Evolutionary conservation across 2,797 vertebrate species (phyloP).

Genomic region (Meda fulgida): DNA sequence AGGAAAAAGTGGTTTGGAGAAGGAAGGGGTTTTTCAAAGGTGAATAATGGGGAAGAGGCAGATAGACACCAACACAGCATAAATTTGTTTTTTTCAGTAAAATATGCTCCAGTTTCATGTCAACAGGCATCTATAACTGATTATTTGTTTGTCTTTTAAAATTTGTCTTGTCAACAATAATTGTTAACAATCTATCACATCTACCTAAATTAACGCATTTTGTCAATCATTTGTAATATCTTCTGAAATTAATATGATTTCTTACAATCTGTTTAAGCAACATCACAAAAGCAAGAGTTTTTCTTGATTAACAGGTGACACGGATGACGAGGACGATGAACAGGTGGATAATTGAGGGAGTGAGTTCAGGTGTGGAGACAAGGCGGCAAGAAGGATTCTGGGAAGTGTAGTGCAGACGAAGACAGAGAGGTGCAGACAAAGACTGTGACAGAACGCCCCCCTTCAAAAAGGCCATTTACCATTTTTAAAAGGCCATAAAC

Average conservation of each 20-base stretch:
- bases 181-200: not conserved
- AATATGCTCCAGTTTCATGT: not conserved
- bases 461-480: no score
- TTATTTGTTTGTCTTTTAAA: not conserved
- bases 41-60: not conserved
- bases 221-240: not conserved
- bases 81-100: not conserved
- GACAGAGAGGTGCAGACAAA: no score
- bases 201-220: not conserved
- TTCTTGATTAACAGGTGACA: not conserved
- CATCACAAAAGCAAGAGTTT: not conserved
- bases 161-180: not conserved
- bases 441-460: no score
- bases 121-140: not conserved
- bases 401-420: no score
- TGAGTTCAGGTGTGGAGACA: no score
- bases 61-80: not conserved
- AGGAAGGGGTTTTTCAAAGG: not conserved
- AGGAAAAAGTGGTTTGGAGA: constrained; percentile 3
- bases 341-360: no score
- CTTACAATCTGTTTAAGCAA: not conserved
- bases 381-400: no score
- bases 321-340: no score
- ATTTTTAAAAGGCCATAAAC: no score
- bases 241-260: not conserved